phyloP scores from a whole-genome alignment of 2,113 vertebrate genomes.

The Tretioscincus oriximinensis region DNA sequence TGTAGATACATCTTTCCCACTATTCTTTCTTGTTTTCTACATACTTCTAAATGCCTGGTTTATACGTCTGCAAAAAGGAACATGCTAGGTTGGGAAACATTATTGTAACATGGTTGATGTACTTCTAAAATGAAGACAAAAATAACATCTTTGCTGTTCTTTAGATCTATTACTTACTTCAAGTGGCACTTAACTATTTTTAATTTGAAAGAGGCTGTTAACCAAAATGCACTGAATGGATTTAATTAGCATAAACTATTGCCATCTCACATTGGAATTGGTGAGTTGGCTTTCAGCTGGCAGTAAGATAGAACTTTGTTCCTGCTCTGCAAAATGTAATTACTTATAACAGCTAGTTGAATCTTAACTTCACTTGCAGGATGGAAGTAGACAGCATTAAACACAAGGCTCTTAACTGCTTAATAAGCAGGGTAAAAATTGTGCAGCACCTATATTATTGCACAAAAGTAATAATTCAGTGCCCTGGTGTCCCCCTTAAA shows the following conservation, averaged over 20 bases:
- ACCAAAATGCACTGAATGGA: neutral
- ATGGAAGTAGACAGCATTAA: no score
- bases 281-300: slow-evolving; percentile 33
- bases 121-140: neutral
- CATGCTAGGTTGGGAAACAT: no score
- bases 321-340: slow-evolving; percentile 49
- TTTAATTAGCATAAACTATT: slow-evolving; percentile 30
- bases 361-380: no score
- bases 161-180: slow-evolving; percentile 10
- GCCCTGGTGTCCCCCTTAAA: slow-evolving; percentile 37
- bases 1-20: no score
- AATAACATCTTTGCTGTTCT: neutral
- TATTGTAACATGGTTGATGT: neutral
- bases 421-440: no score
- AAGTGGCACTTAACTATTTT: neutral
- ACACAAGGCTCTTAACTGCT: no score
- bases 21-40: no score
- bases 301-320: slow-evolving; percentile 40
- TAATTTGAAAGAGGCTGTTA: neutral
- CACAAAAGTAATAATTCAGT: slow-evolving; percentile 47
- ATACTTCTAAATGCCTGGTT: no score
- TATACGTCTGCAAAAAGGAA: no score
- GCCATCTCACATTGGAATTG: slow-evolving; percentile 36
- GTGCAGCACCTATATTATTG: slow-evolving; percentile 15
- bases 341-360: slow-evolving; percentile 24